Conservation (phyloP, 2,797 vertebrate species). For the Propithecus deckenii region DNA sequence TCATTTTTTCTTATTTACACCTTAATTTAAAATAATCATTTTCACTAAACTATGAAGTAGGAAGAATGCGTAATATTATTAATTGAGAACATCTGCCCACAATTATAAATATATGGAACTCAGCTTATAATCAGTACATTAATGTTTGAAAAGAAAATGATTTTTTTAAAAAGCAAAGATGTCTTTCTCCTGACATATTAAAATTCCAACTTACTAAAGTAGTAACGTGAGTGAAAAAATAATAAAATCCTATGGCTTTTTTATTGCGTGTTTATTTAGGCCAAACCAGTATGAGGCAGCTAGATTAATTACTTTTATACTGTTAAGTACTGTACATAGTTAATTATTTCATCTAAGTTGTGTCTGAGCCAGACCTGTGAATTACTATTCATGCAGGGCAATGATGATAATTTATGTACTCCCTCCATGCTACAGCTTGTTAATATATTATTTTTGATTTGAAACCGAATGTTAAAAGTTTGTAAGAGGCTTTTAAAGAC, state of each 20-base stretch:
- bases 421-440: slow-evolving; percentile 57
- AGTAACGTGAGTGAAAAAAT: slow-evolving; percentile 3
- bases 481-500: slow-evolving; percentile 50
- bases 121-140: neutral
- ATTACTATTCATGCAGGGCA: slow-evolving; percentile 28
- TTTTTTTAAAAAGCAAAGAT: neutral
- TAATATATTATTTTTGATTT: slow-evolving; percentile 55
- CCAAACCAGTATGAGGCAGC: slow-evolving; percentile 54
- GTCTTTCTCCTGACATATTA: slow-evolving; percentile 27
- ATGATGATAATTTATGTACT: slow-evolving; percentile 68
- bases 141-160: slow-evolving; percentile 43
- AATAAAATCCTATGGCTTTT: slow-evolving; percentile 30
- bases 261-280: slow-evolving; percentile 69
- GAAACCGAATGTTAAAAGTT: slow-evolving; percentile 55
- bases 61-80: neutral
- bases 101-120: slow-evolving; percentile 7
- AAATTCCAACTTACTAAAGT: slow-evolving; percentile 37
- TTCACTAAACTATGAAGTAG: neutral
- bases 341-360: slow-evolving; percentile 70
- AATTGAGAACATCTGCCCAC: slow-evolving; percentile 49
- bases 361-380: slow-evolving; percentile 48
- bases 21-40: slow-evolving; percentile 51
- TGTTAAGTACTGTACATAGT: slow-evolving; percentile 69
- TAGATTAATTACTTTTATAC: slow-evolving; percentile 74
- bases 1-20: slow-evolving; percentile 19